Base-by-base conservation (phyloP, 1,140 invertebrate species). In the Goniozus legneri region DNA sequence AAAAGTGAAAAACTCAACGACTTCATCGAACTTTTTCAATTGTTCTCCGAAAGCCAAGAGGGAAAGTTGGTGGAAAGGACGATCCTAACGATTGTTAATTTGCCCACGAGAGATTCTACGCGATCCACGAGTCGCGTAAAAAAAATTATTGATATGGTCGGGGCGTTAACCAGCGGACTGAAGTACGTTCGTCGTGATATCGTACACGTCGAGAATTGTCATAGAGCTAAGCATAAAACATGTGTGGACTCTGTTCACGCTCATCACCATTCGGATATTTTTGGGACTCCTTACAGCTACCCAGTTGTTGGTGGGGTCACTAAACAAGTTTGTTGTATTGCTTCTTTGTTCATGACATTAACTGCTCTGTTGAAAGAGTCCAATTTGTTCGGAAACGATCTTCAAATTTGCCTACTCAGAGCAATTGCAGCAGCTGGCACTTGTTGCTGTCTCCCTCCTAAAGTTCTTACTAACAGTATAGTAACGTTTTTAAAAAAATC, bases 361-460 rank as follows among this genome's bases (percentile, higher is more conserved):
- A 68, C 76, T 0, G 73, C 75, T 15, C 62, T 84, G 0, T 57
- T 82, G 2, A 69, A 77, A 8, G 71, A 78, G 15, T 59, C 75
- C 1, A 60, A 77, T 3, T 62, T 68, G 0, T 73, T 75, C 7
- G 47, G 56, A 4, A 52, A 54, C 2, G 72, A 77, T 14, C 50
- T 84, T 2, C 65, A 78, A 30, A 58, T 76, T 12, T 73, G 79
- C 47, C 53, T 83, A 6, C 64, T 84, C 2, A 77, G 78, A 42
- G 78, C 79, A 2, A 80, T 79, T 67, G 74, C 78, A 12, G 64
- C 67, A 8, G 79, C 77, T 36, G 83, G 83, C 3, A 80, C 79
- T 0, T 86, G 84, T 56, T 86, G 83, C 45, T 86, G 84, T 58
- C 80, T 84, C 51, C 79, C 82, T 4, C 74, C 80, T 0, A 75